These are phyloP conservation scores for Eueremaeus valkanovi DNA, from an alignment of 2,888 invertebrate species.

Conservation along the genomic window DNA sequence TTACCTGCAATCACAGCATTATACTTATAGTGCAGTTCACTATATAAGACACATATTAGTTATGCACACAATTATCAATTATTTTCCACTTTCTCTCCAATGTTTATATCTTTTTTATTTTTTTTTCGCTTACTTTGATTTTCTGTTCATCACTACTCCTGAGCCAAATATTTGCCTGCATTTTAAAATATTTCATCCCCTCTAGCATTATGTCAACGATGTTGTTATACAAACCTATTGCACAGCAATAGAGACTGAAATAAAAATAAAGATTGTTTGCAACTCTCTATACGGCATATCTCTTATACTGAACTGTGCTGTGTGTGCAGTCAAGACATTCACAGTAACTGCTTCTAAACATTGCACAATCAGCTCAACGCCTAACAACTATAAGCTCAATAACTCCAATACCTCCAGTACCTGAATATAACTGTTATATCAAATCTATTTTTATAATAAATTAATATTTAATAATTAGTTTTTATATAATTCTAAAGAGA, in stretches of 20 bases:
- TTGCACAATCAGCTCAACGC: too few relatives aligned
- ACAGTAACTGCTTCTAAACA: too few relatives aligned
- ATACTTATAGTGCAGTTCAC: neutral
- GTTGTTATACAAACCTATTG: constrained; percentile 15
- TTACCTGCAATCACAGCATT: neutral
- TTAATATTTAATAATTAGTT: too few relatives aligned
- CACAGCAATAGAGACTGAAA: neutral
- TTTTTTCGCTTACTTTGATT: constrained; percentile 24
- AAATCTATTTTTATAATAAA: too few relatives aligned
- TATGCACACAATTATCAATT: constrained; percentile 27
- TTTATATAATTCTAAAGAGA: too few relatives aligned
- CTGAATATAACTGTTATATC: too few relatives aligned
- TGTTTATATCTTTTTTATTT: constrained; percentile 9
- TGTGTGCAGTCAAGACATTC: too few relatives aligned
- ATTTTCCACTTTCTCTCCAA: neutral
- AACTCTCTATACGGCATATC: too few relatives aligned
- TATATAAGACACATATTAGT: constrained; percentile 15
- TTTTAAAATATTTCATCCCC: constrained; percentile 4
- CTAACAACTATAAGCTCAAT: too few relatives aligned
- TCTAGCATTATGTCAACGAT: constrained; percentile 26
- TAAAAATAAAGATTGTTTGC: constrained; percentile 10
- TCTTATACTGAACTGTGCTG: too few relatives aligned
- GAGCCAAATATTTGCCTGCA: constrained; percentile 27
- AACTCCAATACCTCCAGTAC: too few relatives aligned
- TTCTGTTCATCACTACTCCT: neutral